phyloP scores from a whole-genome alignment of 1,140 invertebrate species.

The Drosophila nannoptera region DNA sequence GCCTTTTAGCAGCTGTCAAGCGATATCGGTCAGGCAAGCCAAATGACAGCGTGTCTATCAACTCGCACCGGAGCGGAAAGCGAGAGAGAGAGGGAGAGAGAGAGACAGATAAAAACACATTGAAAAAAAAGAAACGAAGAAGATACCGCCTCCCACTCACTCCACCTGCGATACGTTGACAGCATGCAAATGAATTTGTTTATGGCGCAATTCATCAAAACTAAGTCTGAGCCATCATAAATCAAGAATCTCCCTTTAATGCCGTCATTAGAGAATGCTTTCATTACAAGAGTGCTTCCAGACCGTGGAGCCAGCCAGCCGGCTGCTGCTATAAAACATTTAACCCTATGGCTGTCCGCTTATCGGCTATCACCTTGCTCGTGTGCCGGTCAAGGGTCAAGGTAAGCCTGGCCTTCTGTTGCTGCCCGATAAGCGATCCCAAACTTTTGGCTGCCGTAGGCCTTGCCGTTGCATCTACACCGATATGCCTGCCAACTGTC shows the following conservation, averaged over 20 bases:
- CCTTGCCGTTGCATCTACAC: conserved; percentile 11
- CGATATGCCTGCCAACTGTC: conserved; percentile 7
- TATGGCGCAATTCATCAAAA: conserved; percentile 60
- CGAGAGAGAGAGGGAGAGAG: too few species aligned
- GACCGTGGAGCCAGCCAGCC: background rate
- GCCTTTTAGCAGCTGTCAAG: conserved; percentile 44
- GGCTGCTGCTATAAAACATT: conserved; percentile 5
- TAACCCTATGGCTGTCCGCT: conserved; percentile 13
- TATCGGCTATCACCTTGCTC: conserved; percentile 24
- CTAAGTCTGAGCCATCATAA: conserved; percentile 46
- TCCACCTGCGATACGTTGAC: conserved; percentile 24
- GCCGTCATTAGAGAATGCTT: conserved; percentile 31
- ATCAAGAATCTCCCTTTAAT: conserved; percentile 46
- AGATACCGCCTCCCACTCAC: conserved; percentile 13
- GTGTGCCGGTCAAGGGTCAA: conserved; percentile 27
- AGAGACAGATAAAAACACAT: too few species aligned
- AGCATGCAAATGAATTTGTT: conserved; percentile 40
- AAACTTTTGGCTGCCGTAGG: conserved; percentile 30
- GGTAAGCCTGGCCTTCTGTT: conserved; percentile 6
- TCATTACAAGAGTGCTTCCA: conserved; percentile 10
- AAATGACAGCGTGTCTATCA: conserved; percentile 37
- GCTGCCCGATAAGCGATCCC: conserved; percentile 40
- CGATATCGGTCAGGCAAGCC: conserved; percentile 12
- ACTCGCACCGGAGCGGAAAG: background rate
- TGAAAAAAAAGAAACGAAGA: background rate